phyloP scores from a whole-genome alignment of 2,888 invertebrate species.

The Chaetogeoica ovagalla region DNA sequence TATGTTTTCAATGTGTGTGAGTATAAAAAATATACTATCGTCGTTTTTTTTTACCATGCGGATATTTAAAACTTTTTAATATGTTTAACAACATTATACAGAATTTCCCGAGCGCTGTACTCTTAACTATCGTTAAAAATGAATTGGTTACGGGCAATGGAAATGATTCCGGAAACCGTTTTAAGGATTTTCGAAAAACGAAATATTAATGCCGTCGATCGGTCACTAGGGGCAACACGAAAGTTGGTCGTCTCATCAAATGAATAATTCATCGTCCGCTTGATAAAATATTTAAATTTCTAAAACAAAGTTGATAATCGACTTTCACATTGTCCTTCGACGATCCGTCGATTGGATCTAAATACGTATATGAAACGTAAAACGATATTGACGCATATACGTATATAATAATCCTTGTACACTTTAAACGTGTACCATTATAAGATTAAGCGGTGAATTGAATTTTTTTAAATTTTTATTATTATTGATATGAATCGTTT shows the following conservation, averaged over 20 bases:
- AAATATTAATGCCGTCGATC: slow-evolving; percentile 31
- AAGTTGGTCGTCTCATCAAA: slow-evolving; percentile 14
- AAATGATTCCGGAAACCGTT: background rate
- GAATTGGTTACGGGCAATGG: no score
- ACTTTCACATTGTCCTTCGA: slow-evolving; percentile 11
- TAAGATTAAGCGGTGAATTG: no score
- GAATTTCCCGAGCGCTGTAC: background rate
- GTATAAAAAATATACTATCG: no score
- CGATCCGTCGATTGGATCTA: background rate
- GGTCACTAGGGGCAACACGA: slow-evolving; percentile 28
- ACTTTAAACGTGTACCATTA: background rate
- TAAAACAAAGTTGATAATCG: slow-evolving; percentile 8
- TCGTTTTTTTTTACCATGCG: no score
- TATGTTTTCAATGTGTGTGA: no score
- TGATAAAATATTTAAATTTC: slow-evolving; percentile 37
- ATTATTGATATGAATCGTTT: no score
- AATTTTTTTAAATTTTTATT: no score
- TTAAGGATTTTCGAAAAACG: slow-evolving; percentile 13
- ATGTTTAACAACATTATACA: background rate
- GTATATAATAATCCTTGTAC: background rate
- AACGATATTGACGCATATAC: background rate
- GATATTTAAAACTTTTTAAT: no score
- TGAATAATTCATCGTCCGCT: slow-evolving; percentile 30
- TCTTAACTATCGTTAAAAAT: no score
- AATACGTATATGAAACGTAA: background rate